These are phyloP conservation scores for Elaphurus davidianus DNA, from an alignment of 2,113 vertebrate genomes.

Conservation along the genomic window DNA sequence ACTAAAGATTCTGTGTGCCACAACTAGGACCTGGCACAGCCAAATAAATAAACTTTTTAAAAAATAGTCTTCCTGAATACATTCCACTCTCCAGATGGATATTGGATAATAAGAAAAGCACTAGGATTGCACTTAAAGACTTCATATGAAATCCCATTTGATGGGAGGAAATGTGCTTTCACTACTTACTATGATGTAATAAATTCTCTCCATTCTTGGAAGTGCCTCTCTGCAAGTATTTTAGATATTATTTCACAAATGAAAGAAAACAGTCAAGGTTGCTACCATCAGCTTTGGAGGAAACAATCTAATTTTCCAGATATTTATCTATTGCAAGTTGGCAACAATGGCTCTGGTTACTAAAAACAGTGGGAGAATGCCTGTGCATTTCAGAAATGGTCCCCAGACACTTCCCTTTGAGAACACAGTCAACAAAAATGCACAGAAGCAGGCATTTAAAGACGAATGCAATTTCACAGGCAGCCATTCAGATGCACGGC, in stretches of 20 bases:
- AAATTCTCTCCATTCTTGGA: constrained; percentile 71
- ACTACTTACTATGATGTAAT: constrained; percentile 71
- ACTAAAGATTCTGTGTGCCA: neutral
- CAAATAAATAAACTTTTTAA: neutral
- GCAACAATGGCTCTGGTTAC: constrained; percentile 71
- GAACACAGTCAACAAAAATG: constrained; percentile 69
- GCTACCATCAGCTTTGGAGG: constrained; percentile 72
- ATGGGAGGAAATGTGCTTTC: constrained; percentile 73
- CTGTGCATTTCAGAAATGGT: constrained; percentile 71
- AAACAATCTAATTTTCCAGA: constrained; percentile 79
- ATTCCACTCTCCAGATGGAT: neutral
- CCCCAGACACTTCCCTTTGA: constrained; percentile 76
- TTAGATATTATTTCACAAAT: constrained; percentile 79
- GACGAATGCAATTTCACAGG: constrained; percentile 76
- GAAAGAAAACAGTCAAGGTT: constrained; percentile 73
- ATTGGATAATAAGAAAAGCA: constrained; percentile 18
- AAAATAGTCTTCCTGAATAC: constrained; percentile 6
- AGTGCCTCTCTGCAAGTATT: constrained; percentile 72
- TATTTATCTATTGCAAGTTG: constrained; percentile 71
- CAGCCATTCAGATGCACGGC: constrained; percentile 71
- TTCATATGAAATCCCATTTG: constrained; percentile 71
- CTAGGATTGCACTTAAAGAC: constrained; percentile 53
- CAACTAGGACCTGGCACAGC: neutral
- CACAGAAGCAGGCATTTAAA: constrained; percentile 75
- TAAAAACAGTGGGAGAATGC: constrained; percentile 71